Base-by-base conservation (phyloP, 2,888 invertebrate species). In the Eupithecia subfuscata region DNA sequence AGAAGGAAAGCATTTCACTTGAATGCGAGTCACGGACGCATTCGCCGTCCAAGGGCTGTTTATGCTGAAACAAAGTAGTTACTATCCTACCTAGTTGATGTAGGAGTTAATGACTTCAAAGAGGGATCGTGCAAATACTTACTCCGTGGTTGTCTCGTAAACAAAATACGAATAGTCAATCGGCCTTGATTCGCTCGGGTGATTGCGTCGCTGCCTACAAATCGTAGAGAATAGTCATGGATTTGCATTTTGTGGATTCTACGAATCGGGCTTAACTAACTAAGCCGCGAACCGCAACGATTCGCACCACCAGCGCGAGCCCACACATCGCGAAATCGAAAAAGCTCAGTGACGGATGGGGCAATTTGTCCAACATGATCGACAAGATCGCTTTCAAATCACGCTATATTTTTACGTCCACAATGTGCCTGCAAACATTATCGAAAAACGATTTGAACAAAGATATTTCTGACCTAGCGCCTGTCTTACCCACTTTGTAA, bases 331-430 rank as follows among this genome's bases (percentile, higher is more conserved):
- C 16, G 78, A 78, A 83, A 82, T 81, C 78, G 79, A 78, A 81
- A 77, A 79, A 75, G 81, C 79, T 69, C 81, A 69, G 81, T 86
- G 86, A 89, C 87, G 83, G 83, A 89, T 86, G 85, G 83, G 84
- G 83, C 83, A 83, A 88, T 89, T 88, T 87, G 83, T 86, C 84
- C 80, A 71, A 73, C 75, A 75, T 82, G 84, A 82, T 80, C 80
- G 84, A 83, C 84, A 85, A 81, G 79, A 70, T 73, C 83, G 82
- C 85, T 85, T 84, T 77, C 65, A 74, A 76, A 79, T 78, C 75
- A 69, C 72, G 71, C 74, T 67, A 69, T 73, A 74, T 75, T 71
- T 73, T 67, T 37, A 72, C 75, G 79, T 73, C 77, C 70, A 79
- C 78, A 77, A 56, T 74, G 73, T 71, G 68, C 71, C 72, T 73